Evolutionary conservation across 1,140 invertebrate genomes (phyloP).

Genomic region (Solenopsis fugax): DNA sequence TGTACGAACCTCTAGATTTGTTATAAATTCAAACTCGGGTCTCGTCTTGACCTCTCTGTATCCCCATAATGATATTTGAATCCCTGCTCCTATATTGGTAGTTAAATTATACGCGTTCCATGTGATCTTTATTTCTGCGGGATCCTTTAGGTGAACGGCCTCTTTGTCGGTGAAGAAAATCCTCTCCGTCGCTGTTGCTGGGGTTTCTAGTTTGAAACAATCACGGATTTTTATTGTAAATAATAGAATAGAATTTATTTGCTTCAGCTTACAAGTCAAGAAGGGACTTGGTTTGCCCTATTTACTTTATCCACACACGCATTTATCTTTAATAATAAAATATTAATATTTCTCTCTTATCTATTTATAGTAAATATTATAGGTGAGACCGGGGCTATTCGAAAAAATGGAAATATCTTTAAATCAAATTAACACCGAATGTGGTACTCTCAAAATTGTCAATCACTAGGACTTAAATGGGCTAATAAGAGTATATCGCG

Average conservation of each 20-base stretch:
- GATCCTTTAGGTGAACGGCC: conserved; percentile 91
- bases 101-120: conserved; percentile 96
- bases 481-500: too few species aligned
- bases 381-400: too few species aligned
- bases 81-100: conserved; percentile 90
- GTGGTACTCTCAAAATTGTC: too few species aligned
- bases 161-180: conserved; percentile 92
- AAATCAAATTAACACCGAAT: too few species aligned
- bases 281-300: too few species aligned
- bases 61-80: conserved; percentile 94
- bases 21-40: conserved; percentile 89
- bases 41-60: conserved; percentile 94
- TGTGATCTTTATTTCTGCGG: conserved; percentile 91
- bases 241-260: not conserved
- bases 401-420: too few species aligned
- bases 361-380: too few species aligned
- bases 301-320: too few species aligned
- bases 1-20: conserved; percentile 82
- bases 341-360: too few species aligned
- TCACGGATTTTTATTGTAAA: not conserved
- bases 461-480: too few species aligned
- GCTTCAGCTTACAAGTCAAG: too few species aligned
- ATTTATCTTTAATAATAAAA: too few species aligned
- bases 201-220: conserved; percentile 90
- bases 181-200: conserved; percentile 93